phyloP scores from a whole-genome alignment of 2,797 vertebrate species.

The Acomys russatus region DNA sequence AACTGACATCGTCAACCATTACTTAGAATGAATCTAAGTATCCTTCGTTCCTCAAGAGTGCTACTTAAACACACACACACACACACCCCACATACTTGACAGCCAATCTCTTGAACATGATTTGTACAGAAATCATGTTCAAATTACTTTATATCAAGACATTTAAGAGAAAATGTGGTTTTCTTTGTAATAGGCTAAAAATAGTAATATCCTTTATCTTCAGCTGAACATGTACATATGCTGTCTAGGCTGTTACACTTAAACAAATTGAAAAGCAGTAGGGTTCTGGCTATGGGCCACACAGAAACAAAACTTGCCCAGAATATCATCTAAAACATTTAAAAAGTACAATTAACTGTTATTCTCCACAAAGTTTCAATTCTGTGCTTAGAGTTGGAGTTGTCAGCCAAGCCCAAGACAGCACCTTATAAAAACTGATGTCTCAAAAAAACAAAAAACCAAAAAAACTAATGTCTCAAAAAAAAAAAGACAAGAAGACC shows the following conservation, averaged over 20 bases:
- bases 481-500: slow-evolving; percentile 51
- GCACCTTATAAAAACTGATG: slow-evolving; percentile 54
- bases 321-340: slow-evolving; percentile 74
- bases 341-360: slow-evolving; percentile 78
- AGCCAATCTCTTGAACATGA: slow-evolving; percentile 87
- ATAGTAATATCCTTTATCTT: slow-evolving; percentile 84
- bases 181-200: slow-evolving; percentile 85
- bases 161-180: slow-evolving; percentile 83
- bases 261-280: slow-evolving; percentile 86
- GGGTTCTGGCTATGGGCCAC: slow-evolving; percentile 75
- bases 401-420: slow-evolving; percentile 55
- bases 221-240: slow-evolving; percentile 81
- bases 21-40: slow-evolving; percentile 86
- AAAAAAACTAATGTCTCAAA: too few relatives aligned
- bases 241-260: slow-evolving; percentile 82
- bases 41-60: slow-evolving; percentile 84
- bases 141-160: slow-evolving; percentile 87
- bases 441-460: slow-evolving; percentile 61
- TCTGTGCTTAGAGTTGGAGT: slow-evolving; percentile 14
- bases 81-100: slow-evolving; percentile 80
- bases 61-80: slow-evolving; percentile 79
- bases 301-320: slow-evolving; percentile 80
- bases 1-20: slow-evolving; percentile 89
- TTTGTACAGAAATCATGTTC: slow-evolving; percentile 87
- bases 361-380: slow-evolving; percentile 71